Conservation (phyloP, 2,113 vertebrate genomes). For the Esox niger region DNA sequence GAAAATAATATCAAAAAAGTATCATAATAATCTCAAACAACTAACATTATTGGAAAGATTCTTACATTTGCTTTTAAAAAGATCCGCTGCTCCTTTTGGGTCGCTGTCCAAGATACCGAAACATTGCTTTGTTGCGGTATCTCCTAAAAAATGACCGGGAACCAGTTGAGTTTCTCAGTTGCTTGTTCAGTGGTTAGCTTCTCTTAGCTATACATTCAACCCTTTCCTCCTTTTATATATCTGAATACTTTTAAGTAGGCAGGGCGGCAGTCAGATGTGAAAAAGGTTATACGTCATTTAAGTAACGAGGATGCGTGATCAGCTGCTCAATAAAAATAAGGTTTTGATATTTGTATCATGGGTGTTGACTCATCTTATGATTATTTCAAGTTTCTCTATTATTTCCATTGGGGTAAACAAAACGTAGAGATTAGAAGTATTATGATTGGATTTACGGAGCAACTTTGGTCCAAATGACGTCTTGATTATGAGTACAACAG, state of each 20-base stretch:
- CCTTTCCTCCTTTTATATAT: too few species aligned
- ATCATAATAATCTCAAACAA: background rate
- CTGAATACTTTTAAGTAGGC: constrained; percentile 62
- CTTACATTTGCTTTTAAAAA: constrained; percentile 62
- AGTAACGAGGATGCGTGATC: too few species aligned
- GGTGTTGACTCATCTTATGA: constrained; percentile 52
- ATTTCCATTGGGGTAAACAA: background rate
- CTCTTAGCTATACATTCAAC: constrained; percentile 44
- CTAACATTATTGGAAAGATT: constrained; percentile 7
- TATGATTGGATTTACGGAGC: too few species aligned
- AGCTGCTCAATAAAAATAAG: constrained; percentile 35
- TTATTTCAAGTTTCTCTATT: constrained; percentile 4
- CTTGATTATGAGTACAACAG: too few species aligned
- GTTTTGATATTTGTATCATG: constrained; percentile 35
- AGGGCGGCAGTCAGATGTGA: too few species aligned
- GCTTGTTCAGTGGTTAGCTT: constrained; percentile 44
- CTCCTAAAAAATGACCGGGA: constrained; percentile 41
- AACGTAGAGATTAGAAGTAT: too few species aligned
- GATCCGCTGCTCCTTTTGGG: constrained; percentile 8
- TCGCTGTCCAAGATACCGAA: constrained; percentile 68
- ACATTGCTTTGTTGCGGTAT: constrained; percentile 31
- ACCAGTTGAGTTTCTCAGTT: constrained; percentile 21
- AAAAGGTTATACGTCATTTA: constrained; percentile 83
- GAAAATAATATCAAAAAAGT: background rate
- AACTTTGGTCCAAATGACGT: too few species aligned